phyloP scores from a whole-genome alignment of 1,140 invertebrate species.

The Brachionus angularis region DNA sequence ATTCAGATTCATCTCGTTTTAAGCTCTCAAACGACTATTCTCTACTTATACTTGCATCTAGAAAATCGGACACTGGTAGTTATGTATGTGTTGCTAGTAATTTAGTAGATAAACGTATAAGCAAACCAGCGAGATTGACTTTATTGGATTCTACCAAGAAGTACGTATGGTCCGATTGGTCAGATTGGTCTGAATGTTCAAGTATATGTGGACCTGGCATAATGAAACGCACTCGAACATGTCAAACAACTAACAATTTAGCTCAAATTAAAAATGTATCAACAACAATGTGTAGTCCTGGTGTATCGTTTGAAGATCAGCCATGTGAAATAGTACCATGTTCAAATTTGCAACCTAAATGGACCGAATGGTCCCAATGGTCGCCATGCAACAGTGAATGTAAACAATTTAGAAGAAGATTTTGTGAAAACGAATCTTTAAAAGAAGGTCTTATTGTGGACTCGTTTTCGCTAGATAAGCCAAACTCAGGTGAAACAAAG shows the following conservation, averaged over 20 bases:
- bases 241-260: not conserved
- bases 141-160: not conserved
- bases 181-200: constrained; percentile 37
- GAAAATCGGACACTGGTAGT: constrained; percentile 11
- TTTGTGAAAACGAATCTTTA: constrained; percentile 2
- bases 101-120: constrained; percentile 17
- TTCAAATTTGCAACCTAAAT: constrained; percentile 15
- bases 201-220: not conserved
- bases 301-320: not conserved
- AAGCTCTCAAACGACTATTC: constrained; percentile 31
- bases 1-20: constrained; percentile 27
- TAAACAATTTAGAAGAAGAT: constrained; percentile 9
- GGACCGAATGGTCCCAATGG: constrained; percentile 32
- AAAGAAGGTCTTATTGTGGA: not conserved
- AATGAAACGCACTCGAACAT: not conserved
- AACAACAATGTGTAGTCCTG: not conserved
- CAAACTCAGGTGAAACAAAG: not conserved
- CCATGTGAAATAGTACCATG: not conserved
- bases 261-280: constrained; percentile 19
- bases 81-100: constrained; percentile 36
- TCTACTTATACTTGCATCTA: constrained; percentile 23
- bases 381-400: not conserved
- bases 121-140: constrained; percentile 34
- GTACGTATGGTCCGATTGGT: constrained; percentile 24
- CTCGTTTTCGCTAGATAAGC: constrained; percentile 14